Evolutionary conservation across 2,888 invertebrate species (phyloP).

Genomic region (Drosophila meridionalis): DNA sequence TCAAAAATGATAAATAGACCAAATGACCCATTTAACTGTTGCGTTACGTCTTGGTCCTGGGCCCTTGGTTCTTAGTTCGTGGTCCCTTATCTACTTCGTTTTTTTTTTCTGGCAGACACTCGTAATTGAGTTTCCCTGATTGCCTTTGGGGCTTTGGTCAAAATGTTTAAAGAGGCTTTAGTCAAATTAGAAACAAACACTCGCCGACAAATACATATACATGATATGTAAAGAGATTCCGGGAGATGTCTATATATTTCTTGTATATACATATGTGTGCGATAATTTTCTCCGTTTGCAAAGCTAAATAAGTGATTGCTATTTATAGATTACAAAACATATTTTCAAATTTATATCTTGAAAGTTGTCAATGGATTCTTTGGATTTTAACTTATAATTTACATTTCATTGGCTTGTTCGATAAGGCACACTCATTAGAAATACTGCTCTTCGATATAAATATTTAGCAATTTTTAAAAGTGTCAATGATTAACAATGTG

Average conservation of each 20-base stretch:
- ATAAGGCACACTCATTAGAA: neutral
- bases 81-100: neutral
- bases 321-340: too few species aligned
- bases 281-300: too few species aligned
- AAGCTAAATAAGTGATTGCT: too few species aligned
- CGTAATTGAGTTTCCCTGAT: constrained; percentile 52
- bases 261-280: too few species aligned
- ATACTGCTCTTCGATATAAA: neutral
- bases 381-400: neutral
- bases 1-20: constrained; percentile 65
- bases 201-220: neutral
- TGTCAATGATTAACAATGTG: neutral
- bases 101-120: constrained; percentile 16
- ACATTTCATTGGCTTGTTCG: neutral
- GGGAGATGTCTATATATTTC: neutral
- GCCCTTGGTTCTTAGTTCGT: constrained; percentile 5
- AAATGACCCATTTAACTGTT: constrained; percentile 66
- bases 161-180: constrained; percentile 25
- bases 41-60: constrained; percentile 41
- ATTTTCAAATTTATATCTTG: too few species aligned
- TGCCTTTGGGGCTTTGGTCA: constrained; percentile 18
- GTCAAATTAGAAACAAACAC: constrained; percentile 10
- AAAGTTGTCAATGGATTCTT: too few species aligned
- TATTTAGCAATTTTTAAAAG: neutral
- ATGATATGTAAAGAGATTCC: neutral